Percentiles rank a stretch among this genome's conserved stretches.
Conservation (phyloP, 2,797 vertebrate genomes). For the Acanthurus lineatus region DNA sequence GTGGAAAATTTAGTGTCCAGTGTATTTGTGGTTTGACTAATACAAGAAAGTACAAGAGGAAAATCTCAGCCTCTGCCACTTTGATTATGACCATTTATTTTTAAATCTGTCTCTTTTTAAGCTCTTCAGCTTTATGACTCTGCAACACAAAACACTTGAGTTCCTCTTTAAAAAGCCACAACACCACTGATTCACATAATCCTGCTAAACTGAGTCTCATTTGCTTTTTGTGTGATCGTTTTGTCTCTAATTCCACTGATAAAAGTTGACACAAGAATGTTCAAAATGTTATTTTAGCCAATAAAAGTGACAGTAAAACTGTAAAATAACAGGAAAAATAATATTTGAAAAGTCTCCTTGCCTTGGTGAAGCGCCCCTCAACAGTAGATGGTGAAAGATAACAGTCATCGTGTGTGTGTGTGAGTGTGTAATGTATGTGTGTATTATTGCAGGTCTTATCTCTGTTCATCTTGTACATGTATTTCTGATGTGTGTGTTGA, state of each 20-base stretch:
- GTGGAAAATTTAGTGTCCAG: background rate
- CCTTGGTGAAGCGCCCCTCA: background rate
- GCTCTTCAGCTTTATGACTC: background rate
- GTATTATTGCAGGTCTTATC: background rate
- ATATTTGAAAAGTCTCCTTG: background rate
- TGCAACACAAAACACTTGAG: background rate
- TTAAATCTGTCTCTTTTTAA: background rate
- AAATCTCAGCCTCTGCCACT: background rate
- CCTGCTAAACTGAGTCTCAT: too few relatives aligned
- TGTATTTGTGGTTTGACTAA: background rate
- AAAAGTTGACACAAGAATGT: background rate
- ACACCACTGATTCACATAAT: background rate
- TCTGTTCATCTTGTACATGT: background rate
- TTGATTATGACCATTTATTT: background rate
- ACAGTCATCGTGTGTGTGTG: background rate
- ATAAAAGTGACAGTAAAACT: background rate
- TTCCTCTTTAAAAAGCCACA: background rate
- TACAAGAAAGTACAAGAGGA: background rate
- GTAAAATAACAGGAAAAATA: background rate
- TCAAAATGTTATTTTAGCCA: background rate
- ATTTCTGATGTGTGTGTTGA: constrained; percentile 8
- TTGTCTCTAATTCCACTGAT: too few relatives aligned
- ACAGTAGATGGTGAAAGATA: background rate
- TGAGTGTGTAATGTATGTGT: background rate
- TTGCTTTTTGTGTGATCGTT: background rate